Evolutionary conservation across 2,113 vertebrate genomes (phyloP).

Genomic region (Calidris pugnax): DNA sequence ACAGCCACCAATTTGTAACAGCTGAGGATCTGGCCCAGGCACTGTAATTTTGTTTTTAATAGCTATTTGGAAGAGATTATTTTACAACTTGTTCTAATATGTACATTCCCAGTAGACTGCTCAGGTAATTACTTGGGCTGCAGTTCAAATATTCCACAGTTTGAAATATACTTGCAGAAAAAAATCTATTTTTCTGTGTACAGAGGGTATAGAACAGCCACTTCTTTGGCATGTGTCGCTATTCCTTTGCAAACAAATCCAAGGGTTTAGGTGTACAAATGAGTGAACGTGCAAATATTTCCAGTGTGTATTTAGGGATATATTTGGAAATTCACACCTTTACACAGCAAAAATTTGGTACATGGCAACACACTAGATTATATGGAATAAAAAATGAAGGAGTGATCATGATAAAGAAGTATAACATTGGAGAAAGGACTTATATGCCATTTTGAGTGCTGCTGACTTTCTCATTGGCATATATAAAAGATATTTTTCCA

Average conservation of each 20-base stretch:
- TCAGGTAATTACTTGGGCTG: slow-evolving; percentile 57
- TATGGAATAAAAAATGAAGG: neutral
- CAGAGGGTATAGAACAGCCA: neutral
- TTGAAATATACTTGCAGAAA: slow-evolving; percentile 36
- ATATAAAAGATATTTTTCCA: neutral
- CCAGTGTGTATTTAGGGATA: neutral
- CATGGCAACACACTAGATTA: neutral
- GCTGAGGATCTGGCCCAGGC: slow-evolving; percentile 53
- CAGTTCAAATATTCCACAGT: slow-evolving; percentile 43
- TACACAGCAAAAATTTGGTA: neutral
- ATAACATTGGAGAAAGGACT: neutral
- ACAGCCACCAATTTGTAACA: slow-evolving; percentile 56
- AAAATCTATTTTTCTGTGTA: slow-evolving; percentile 39
- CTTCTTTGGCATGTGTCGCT: neutral
- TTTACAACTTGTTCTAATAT: slow-evolving; percentile 60
- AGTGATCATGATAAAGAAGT: neutral
- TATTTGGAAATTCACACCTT: neutral
- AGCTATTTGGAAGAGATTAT: slow-evolving; percentile 59
- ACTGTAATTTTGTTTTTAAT: slow-evolving; percentile 58
- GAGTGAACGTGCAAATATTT: neutral
- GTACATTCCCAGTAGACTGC: slow-evolving; percentile 41
- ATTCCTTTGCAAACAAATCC: neutral
- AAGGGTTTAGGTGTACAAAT: neutral
- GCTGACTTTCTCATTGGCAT: neutral
- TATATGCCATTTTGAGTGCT: neutral